Conservation (phyloP, 2,113 vertebrate genomes). For the Aldabrachelys gigantea region DNA sequence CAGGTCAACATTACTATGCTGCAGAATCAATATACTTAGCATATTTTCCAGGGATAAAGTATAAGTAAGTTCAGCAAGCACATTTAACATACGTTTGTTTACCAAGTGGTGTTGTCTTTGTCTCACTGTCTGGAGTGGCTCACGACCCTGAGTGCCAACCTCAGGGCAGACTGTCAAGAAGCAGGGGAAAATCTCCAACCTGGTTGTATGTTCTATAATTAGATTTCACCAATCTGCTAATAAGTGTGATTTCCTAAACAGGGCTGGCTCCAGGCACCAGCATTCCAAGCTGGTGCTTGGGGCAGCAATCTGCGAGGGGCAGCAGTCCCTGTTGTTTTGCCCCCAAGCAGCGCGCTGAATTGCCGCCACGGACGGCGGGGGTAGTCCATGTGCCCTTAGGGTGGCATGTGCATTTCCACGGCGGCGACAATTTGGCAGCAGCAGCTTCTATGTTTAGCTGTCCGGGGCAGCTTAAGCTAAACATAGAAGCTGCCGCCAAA, state of each 20-base stretch:
- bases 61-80: not conserved
- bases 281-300: no score
- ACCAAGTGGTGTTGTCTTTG: not conserved
- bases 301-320: no score
- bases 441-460: no score
- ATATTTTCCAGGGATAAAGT: not conserved
- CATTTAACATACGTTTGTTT: not conserved
- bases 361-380: no score
- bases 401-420: no score
- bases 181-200: not conserved
- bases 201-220: not conserved
- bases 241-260: not conserved
- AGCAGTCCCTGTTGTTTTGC: no score
- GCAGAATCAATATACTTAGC: not conserved
- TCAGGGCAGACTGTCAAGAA: not conserved
- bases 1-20: not conserved
- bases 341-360: no score
- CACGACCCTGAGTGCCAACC: not conserved
- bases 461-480: no score
- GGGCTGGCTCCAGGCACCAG: no score
- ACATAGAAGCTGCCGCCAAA: no score
- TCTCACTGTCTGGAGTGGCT: not conserved
- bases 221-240: not conserved
- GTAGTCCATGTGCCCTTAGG: no score
- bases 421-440: no score